Evolutionary conservation across 30 jellyfish, hydroid and myxozoan genomes (phyloP).

Genomic region (Nemopilema nomurai): DNA sequence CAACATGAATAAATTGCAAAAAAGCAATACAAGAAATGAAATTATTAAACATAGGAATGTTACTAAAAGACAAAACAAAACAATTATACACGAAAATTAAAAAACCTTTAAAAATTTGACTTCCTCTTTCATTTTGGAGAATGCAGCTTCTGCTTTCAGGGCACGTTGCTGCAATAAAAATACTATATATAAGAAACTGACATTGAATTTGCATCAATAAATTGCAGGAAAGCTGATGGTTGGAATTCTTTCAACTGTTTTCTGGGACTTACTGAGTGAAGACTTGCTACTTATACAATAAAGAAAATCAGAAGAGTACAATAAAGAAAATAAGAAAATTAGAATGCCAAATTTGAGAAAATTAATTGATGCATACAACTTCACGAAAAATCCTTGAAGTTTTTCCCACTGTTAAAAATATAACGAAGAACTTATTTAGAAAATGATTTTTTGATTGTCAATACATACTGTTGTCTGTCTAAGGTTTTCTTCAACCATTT

Average conservation of each 20-base stretch:
- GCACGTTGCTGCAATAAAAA: conserved; percentile 72
- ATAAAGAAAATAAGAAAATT: too few species aligned
- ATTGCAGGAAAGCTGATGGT: not conserved
- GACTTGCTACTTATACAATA: too few species aligned
- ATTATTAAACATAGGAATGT: not conserved
- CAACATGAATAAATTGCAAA: not conserved
- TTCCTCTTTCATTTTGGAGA: conserved; percentile 63
- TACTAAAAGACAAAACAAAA: not conserved
- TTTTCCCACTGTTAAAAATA: not conserved
- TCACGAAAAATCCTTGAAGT: not conserved
- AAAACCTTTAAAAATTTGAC: conserved; percentile 57
- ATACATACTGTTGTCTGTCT: conserved; percentile 81
- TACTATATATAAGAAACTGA: not conserved
- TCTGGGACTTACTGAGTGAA: too few species aligned
- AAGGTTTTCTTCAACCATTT: conserved; percentile 89
- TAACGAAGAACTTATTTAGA: not conserved
- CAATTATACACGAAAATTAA: not conserved
- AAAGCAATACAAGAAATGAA: not conserved
- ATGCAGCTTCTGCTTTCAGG: conserved; percentile 55
- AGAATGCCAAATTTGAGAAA: too few species aligned
- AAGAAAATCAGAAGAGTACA: too few species aligned
- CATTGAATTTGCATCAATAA: not conserved
- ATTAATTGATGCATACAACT: too few species aligned
- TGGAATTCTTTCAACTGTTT: not conserved
- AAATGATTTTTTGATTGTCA: not conserved